Evolutionary conservation across 2,113 vertebrate species (phyloP).

Genomic region (Centropus bengalensis): DNA sequence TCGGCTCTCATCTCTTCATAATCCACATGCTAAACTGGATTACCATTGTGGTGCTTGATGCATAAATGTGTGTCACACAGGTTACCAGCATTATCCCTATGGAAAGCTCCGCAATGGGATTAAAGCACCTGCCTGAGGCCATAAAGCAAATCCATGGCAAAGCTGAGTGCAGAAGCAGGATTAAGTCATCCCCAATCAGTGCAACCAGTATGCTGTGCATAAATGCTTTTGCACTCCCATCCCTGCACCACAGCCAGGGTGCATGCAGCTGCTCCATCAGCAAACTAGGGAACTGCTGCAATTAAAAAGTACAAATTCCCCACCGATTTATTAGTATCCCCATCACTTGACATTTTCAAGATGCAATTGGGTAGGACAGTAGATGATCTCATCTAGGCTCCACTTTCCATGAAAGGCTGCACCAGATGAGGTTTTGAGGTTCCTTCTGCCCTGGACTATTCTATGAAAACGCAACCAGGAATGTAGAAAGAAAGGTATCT

Average conservation of each 20-base stretch:
- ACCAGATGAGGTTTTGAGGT: neutral
- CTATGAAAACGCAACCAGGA: neutral
- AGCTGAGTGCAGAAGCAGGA: neutral
- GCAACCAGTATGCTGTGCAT: neutral
- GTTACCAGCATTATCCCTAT: neutral
- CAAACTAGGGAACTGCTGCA: neutral
- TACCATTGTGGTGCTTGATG: neutral
- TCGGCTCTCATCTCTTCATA: neutral
- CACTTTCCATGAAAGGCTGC: rapidly evolving
- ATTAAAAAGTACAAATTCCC: neutral
- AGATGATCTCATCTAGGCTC: neutral
- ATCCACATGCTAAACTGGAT: neutral
- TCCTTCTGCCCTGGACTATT: neutral
- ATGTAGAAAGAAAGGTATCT: neutral
- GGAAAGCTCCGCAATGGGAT: neutral
- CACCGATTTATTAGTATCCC: neutral
- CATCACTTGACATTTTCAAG: neutral
- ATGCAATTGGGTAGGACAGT: neutral
- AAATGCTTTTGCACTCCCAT: neutral
- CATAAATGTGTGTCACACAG: neutral
- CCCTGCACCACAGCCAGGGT: neutral
- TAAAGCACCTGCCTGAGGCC: neutral
- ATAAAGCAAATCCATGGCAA: neutral
- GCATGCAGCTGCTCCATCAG: rapidly evolving
- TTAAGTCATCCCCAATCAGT: neutral